Evolutionary conservation across 2,113 vertebrate genomes (phyloP).

Genomic region (Phalacrocorax pelagicus): DNA sequence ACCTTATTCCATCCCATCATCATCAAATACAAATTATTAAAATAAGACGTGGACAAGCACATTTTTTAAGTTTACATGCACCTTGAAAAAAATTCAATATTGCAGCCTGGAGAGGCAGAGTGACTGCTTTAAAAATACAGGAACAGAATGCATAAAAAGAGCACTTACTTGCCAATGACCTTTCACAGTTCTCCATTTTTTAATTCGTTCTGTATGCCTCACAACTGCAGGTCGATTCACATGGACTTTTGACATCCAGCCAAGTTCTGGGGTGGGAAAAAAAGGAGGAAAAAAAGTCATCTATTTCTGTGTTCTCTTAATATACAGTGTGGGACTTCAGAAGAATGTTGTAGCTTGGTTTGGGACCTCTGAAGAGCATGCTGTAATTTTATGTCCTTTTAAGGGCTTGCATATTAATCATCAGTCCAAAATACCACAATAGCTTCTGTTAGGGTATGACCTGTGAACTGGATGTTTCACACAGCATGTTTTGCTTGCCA

Average conservation of each 20-base stretch:
- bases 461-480: neutral
- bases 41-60: constrained; percentile 70
- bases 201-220: constrained; percentile 85
- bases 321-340: neutral
- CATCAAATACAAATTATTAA: constrained; percentile 77
- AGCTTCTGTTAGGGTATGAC: neutral
- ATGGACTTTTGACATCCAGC: constrained; percentile 82
- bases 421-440: neutral
- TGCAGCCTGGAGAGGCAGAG: constrained; percentile 46
- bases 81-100: constrained; percentile 75
- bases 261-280: constrained; percentile 77
- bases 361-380: neutral
- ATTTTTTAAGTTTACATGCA: constrained; percentile 71
- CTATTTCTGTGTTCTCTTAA: neutral
- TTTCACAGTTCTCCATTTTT: constrained; percentile 79
- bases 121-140: constrained; percentile 10
- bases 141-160: constrained; percentile 32
- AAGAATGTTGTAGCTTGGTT: neutral
- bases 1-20: constrained; percentile 69
- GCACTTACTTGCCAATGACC: constrained; percentile 90
- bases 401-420: neutral
- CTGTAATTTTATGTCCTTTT: neutral
- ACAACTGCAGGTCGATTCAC: constrained; percentile 91
- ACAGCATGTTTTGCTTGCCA: neutral
- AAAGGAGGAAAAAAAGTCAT: neutral